These are phyloP conservation scores for Sigmodon hispidus DNA, from an alignment of 2,113 vertebrate genomes.

Conservation along the genomic window DNA sequence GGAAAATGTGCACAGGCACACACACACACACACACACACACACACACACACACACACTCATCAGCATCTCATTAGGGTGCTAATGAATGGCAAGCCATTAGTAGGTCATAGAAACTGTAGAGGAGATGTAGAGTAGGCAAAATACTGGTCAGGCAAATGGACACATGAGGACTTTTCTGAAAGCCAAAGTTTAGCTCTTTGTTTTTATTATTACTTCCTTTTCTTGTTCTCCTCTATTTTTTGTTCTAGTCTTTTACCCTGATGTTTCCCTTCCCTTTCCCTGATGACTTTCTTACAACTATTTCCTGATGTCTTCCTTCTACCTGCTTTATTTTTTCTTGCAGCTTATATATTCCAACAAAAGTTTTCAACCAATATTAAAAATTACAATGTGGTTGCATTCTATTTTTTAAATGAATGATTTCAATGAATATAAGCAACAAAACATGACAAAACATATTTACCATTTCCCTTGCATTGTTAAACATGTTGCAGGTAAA, in stretches of 20 bases:
- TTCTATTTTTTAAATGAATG: not conserved
- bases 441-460: not conserved
- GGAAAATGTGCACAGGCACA: too few relatives aligned
- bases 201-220: not conserved
- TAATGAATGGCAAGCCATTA: too few relatives aligned
- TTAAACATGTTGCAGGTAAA: too few relatives aligned
- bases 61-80: too few relatives aligned
- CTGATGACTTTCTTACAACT: not conserved
- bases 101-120: too few relatives aligned
- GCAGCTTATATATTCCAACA: not conserved
- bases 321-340: not conserved
- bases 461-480: not conserved
- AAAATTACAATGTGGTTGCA: not conserved
- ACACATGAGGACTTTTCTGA: too few relatives aligned
- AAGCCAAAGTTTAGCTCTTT: not conserved
- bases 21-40: too few relatives aligned
- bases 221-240: too few relatives aligned
- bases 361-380: not conserved
- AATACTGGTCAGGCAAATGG: too few relatives aligned
- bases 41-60: too few relatives aligned
- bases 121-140: too few relatives aligned
- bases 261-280: not conserved
- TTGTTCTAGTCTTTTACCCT: not conserved
- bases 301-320: not conserved
- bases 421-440: not conserved